Evolutionary conservation across 2,113 vertebrate species (phyloP).

Genomic region (Mus spicilegus): DNA sequence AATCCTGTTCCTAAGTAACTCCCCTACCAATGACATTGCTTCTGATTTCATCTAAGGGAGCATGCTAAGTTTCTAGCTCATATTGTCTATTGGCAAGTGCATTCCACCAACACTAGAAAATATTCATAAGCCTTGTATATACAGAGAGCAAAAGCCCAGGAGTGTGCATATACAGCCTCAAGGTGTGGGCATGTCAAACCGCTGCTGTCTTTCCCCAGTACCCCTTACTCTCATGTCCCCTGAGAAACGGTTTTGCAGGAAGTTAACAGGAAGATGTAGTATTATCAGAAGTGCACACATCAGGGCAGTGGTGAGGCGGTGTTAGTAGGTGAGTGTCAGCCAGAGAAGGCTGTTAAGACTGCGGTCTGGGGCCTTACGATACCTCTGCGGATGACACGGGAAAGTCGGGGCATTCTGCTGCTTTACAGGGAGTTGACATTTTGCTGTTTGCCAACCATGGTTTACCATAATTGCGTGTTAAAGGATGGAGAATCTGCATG

Average conservation of each 20-base stretch:
- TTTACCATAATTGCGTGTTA: conserved; percentile 99
- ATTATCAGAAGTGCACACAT: conserved; percentile 62
- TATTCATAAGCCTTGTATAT: not conserved
- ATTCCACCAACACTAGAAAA: not conserved
- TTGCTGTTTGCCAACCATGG: conserved; percentile 99
- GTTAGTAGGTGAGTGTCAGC: conserved; percentile 85
- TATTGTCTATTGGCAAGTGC: not conserved
- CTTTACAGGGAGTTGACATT: conserved; percentile 96
- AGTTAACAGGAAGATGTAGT: conserved; percentile 68
- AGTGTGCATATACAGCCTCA: fast-evolving
- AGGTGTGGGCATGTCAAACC: not conserved
- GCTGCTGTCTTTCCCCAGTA: not conserved
- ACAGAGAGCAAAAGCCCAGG: not conserved
- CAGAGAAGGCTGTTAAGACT: conserved; percentile 81
- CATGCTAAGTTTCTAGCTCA: not conserved
- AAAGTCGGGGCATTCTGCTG: conserved; percentile 95
- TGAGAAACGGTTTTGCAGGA: conserved; percentile 33
- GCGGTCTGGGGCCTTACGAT: conserved; percentile 89
- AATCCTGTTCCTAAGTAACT: not conserved
- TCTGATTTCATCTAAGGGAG: not conserved
- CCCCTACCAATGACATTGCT: not conserved
- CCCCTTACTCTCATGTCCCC: not conserved
- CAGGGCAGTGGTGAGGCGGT: conserved; percentile 64
- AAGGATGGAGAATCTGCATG: conserved; percentile 97
- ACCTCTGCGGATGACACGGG: conserved; percentile 97